phyloP scores from a whole-genome alignment of 2,888 invertebrate species.

The Drosophila kambysellisi region DNA sequence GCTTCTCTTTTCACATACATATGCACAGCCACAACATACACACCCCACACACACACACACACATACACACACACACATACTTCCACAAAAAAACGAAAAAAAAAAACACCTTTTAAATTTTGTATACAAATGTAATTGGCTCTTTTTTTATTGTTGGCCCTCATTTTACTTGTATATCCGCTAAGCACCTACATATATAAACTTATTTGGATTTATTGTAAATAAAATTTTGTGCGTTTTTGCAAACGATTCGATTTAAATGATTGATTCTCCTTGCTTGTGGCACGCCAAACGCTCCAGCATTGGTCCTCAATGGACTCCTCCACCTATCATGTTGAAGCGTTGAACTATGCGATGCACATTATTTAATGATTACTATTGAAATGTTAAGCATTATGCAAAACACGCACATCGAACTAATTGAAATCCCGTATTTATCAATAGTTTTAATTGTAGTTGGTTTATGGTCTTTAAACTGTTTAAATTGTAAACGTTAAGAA shows the following conservation, averaged over 20 bases:
- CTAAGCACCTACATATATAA: slow-evolving; percentile 44
- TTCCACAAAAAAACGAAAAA: background rate
- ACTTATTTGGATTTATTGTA: slow-evolving; percentile 52
- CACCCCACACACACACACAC: slow-evolving; percentile 7
- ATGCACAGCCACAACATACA: slow-evolving; percentile 50
- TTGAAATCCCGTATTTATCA: slow-evolving; percentile 25
- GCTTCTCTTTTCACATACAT: slow-evolving; percentile 47
- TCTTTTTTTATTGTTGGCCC: slow-evolving; percentile 54
- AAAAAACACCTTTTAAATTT: slow-evolving; percentile 30
- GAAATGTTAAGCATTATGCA: slow-evolving; percentile 67
- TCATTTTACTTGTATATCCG: slow-evolving; percentile 50
- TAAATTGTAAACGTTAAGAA: slow-evolving; percentile 8
- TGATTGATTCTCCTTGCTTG: slow-evolving; percentile 20
- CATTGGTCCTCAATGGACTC: slow-evolving; percentile 9
- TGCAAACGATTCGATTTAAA: slow-evolving; percentile 59
- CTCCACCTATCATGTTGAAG: slow-evolving; percentile 10
- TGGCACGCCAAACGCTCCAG: slow-evolving; percentile 25
- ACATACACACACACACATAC: slow-evolving; percentile 15
- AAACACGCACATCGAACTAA: slow-evolving; percentile 73
- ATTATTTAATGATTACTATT: slow-evolving; percentile 14
- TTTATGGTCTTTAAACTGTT: slow-evolving; percentile 31
- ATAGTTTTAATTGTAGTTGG: slow-evolving; percentile 36
- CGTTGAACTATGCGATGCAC: slow-evolving; percentile 26
- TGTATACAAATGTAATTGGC: slow-evolving; percentile 58
- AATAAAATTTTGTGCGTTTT: slow-evolving; percentile 71